Percentiles rank a stretch among this genome's conserved stretches.
Conservation (phyloP, 2,113 vertebrate genomes). For the Anolis carolinensis region DNA sequence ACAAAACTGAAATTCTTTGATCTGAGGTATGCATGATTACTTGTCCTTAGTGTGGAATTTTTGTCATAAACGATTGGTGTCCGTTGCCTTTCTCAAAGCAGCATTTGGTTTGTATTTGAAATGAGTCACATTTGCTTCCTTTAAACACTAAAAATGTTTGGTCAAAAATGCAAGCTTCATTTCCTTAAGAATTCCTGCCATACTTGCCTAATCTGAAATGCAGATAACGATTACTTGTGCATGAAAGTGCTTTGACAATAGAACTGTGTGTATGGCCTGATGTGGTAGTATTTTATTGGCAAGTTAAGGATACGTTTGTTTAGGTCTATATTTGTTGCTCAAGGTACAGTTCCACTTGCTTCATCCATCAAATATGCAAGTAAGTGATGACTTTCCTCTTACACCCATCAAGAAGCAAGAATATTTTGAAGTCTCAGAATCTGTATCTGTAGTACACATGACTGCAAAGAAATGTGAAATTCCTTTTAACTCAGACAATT, state of each 20-base stretch:
- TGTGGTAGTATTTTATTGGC: background rate
- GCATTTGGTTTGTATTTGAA: background rate
- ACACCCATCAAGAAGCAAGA: background rate
- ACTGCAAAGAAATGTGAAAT: background rate
- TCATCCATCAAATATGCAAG: background rate
- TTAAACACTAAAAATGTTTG: background rate
- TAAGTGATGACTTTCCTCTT: background rate
- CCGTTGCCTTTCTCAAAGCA: rapidly evolving
- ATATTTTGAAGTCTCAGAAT: background rate
- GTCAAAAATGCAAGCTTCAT: background rate
- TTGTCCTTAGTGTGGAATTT: background rate
- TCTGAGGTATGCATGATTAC: rapidly evolving
- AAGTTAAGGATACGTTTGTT: background rate
- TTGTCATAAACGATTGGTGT: background rate
- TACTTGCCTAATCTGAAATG: background rate
- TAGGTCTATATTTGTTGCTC: background rate
- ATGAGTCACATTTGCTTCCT: background rate
- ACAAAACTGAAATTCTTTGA: rapidly evolving
- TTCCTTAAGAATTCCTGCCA: background rate
- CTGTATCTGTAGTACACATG: too few species aligned
- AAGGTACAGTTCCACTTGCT: background rate
- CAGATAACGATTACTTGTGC: rapidly evolving
- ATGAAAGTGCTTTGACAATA: background rate
- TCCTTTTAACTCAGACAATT: background rate
- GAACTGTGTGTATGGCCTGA: background rate